Evolutionary conservation across 1,140 invertebrate genomes (phyloP).

Genomic region (Euborellia annulipes): DNA sequence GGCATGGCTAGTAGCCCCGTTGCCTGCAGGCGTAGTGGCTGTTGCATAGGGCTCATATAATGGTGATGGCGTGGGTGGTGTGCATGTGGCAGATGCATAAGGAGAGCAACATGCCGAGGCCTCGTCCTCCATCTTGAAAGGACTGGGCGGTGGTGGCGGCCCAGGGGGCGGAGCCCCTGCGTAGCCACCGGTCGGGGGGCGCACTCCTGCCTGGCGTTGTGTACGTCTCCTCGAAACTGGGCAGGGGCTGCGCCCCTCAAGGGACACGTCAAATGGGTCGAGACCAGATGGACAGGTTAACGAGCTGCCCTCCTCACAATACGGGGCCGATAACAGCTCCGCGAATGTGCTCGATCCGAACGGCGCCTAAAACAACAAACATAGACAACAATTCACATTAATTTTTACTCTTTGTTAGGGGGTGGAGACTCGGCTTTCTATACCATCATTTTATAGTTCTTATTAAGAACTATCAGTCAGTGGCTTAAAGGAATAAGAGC

Average conservation of each 20-base stretch:
- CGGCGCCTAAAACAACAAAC: constrained; percentile 32
- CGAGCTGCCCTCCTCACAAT: constrained; percentile 32
- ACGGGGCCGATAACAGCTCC: constrained; percentile 41
- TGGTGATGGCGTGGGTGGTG: constrained; percentile 11
- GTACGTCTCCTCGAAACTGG: constrained; percentile 76
- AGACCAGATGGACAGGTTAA: constrained; percentile 12
- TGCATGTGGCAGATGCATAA: constrained; percentile 17
- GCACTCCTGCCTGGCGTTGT: constrained; percentile 33
- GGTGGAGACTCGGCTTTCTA: too few relatives aligned
- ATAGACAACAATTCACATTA: too few relatives aligned
- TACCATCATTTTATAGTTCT: too few relatives aligned
- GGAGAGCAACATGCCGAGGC: constrained; percentile 7
- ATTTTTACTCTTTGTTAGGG: too few relatives aligned
- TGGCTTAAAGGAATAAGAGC: too few relatives aligned
- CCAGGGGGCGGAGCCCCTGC: constrained; percentile 10
- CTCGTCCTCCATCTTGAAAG: not conserved
- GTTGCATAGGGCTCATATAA: constrained; percentile 6
- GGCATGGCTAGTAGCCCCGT: constrained; percentile 40
- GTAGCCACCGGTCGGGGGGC: not conserved
- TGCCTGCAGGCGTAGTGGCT: constrained; percentile 28
- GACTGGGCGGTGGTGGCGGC: constrained; percentile 15
- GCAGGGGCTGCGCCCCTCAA: constrained; percentile 41
- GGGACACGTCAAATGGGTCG: constrained; percentile 18
- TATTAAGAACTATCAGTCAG: too few relatives aligned
- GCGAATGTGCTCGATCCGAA: constrained; percentile 46